Evolutionary conservation across 2,888 invertebrate species (phyloP).

Genomic region (Terebella lapidaria): DNA sequence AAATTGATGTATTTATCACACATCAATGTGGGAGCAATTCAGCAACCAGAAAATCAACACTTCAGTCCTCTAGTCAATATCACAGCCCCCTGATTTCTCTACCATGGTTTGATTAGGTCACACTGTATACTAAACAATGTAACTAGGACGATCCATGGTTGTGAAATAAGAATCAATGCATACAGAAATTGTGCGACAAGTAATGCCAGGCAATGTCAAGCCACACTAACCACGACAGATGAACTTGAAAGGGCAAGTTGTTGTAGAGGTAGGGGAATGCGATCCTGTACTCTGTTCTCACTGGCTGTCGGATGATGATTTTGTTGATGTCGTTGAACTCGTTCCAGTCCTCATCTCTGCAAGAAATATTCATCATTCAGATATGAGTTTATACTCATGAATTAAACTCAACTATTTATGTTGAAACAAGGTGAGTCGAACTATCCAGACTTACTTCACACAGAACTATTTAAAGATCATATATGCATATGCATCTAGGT

Average conservation of each 20-base stretch:
- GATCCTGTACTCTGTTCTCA: slow-evolving; percentile 97
- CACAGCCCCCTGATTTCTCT: neutral
- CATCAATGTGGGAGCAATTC: slow-evolving; percentile 1
- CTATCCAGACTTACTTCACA: no score
- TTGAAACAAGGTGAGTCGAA: no score
- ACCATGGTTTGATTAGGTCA: neutral
- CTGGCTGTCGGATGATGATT: slow-evolving; percentile 97
- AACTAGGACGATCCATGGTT: neutral
- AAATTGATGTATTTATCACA: neutral
- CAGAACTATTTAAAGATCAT: no score
- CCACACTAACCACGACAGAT: slow-evolving; percentile 84
- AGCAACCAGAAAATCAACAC: neutral
- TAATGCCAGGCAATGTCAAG: neutral
- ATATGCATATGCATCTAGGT: neutral
- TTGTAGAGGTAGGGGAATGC: slow-evolving; percentile 99
- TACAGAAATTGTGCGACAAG: neutral
- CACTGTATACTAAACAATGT: neutral
- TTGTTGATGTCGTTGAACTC: slow-evolving; percentile 99
- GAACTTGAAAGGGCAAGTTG: slow-evolving; percentile 96
- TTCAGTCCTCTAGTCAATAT: slow-evolving; percentile 2
- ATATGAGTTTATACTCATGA: no score
- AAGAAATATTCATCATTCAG: neutral
- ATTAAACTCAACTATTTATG: neutral
- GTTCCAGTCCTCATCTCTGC: slow-evolving; percentile 98
- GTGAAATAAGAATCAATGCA: neutral